phyloP scores from a whole-genome alignment of 2,797 vertebrate species.

The Momotus momota region DNA sequence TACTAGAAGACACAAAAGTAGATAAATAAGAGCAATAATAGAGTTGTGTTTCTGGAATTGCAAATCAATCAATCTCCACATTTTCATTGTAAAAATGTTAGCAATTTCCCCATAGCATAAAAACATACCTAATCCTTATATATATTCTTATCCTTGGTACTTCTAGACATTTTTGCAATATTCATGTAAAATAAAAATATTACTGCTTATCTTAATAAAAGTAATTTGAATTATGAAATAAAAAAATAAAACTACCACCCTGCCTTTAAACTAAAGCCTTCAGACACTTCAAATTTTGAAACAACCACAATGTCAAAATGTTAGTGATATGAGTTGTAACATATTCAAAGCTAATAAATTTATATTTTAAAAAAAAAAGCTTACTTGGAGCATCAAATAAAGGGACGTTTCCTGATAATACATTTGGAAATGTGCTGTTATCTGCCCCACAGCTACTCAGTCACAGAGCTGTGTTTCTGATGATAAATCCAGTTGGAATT shows the following conservation, averaged over 20 bases:
- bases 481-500: slow-evolving; percentile 28
- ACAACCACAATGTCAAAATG: not conserved
- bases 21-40: not conserved
- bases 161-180: not conserved
- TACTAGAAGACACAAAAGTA: not conserved
- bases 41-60: not conserved
- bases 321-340: not conserved
- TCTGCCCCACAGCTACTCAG: slow-evolving; percentile 9
- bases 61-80: not conserved
- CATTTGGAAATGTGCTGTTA: not conserved
- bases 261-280: not conserved
- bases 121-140: not conserved
- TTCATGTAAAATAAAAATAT: not conserved
- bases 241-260: not conserved
- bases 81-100: not conserved
- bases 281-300: not conserved
- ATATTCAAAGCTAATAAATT: not conserved
- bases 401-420: slow-evolving; percentile 2
- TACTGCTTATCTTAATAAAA: not conserved
- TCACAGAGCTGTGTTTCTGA: not conserved
- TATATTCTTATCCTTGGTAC: not conserved
- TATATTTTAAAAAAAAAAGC: not conserved
- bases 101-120: not conserved
- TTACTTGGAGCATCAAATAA: not conserved
- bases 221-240: not conserved